Evolutionary conservation across 2,888 invertebrate genomes (phyloP).

Genomic region (Ochropleura plecta): DNA sequence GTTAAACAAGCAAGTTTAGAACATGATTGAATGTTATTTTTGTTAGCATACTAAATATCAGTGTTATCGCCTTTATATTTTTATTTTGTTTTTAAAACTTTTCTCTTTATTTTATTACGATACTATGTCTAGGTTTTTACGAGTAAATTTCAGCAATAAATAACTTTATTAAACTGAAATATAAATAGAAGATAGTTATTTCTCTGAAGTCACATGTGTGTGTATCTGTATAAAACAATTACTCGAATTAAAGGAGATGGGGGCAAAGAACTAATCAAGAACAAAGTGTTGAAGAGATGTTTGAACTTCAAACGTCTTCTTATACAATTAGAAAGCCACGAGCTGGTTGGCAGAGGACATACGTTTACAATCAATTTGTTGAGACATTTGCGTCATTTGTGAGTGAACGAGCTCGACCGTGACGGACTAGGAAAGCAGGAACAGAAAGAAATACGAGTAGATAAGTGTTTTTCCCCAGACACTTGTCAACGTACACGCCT

Average conservation of each 20-base stretch:
- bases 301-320: constrained; percentile 61
- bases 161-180: constrained; percentile 23
- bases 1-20: constrained; percentile 31
- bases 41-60: constrained; percentile 35
- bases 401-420: constrained; percentile 56
- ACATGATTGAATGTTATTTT: constrained; percentile 42
- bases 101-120: constrained; percentile 32
- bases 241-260: constrained; percentile 46
- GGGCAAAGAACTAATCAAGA: constrained; percentile 61
- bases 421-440: constrained; percentile 47
- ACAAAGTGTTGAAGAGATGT: constrained; percentile 48
- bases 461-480: constrained; percentile 52
- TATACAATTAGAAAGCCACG: constrained; percentile 47
- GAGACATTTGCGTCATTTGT: constrained; percentile 62
- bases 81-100: constrained; percentile 24
- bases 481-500: constrained; percentile 42
- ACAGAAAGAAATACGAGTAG: constrained; percentile 55
- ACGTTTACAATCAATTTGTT: constrained; percentile 54
- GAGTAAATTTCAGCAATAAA: constrained; percentile 25
- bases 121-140: constrained; percentile 36
- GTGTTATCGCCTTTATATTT: constrained; percentile 41
- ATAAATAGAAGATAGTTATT: constrained; percentile 8
- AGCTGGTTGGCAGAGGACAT: constrained; percentile 56
- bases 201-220: constrained; percentile 1
- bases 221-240: constrained; percentile 32